Percentiles rank a stretch among this genome's conserved stretches.
Conservation (phyloP, 1,140 invertebrate genomes). For the Arion vulgaris region DNA sequence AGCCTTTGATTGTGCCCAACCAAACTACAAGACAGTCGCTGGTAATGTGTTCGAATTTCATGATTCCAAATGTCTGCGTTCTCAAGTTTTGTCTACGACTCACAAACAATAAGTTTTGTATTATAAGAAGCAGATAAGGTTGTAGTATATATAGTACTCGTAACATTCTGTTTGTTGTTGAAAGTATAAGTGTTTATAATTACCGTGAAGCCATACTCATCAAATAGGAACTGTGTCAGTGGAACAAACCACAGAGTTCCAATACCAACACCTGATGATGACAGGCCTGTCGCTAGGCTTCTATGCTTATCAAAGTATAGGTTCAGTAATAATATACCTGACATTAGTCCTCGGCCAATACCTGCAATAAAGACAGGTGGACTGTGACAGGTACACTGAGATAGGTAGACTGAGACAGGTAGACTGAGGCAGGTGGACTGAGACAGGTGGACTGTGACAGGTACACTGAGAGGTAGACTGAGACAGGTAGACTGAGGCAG, state of each 20-base stretch:
- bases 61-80: no score
- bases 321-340: not conserved
- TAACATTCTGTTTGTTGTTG: no score
- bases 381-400: no score
- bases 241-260: slow-evolving; percentile 11
- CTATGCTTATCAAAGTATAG: slow-evolving; percentile 31
- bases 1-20: no score
- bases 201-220: slow-evolving; percentile 23
- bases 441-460: not conserved
- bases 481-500: not conserved
- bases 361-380: not conserved
- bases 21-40: no score
- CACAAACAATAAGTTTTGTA: no score
- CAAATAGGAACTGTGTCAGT: slow-evolving; percentile 8
- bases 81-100: no score
- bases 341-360: not conserved
- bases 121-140: no score
- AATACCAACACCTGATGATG: slow-evolving; percentile 10
- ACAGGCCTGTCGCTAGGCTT: slow-evolving; percentile 7
- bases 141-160: no score
- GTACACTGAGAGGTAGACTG: not conserved
- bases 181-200: no score
- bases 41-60: no score
- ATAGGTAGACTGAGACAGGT: not conserved
- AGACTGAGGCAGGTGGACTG: not conserved